Conservation (phyloP, 1,140 invertebrate genomes). For the Microplitis demolitor region DNA sequence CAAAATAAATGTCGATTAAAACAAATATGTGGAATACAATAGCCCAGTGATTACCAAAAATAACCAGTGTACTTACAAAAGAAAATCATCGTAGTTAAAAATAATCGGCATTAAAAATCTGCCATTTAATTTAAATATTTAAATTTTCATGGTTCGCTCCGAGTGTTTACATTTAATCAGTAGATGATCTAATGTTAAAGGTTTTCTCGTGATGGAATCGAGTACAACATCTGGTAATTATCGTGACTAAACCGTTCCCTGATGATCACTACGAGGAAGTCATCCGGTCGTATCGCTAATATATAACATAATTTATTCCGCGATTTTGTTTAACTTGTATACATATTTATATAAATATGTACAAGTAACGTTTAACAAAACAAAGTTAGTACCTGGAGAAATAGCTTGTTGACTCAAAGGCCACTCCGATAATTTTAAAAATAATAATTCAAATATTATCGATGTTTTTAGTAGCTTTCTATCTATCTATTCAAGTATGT, state of each 20-base stretch:
- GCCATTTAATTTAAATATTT: not conserved
- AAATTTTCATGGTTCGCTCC: no score
- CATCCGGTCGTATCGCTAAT: not conserved
- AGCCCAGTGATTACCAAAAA: not conserved
- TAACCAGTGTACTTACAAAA: not conserved
- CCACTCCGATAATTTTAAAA: not conserved
- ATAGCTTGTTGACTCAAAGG: constrained; percentile 9
- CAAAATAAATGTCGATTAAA: not conserved
- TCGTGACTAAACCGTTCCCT: constrained; percentile 10
- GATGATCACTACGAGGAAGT: constrained; percentile 16
- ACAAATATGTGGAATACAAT: not conserved
- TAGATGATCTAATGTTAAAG: not conserved
- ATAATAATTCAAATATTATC: not conserved
- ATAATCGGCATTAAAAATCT: not conserved
- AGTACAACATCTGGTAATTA: constrained; percentile 28
- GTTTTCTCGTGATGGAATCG: not conserved
- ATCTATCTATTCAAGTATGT: not conserved
- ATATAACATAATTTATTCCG: constrained; percentile 16
- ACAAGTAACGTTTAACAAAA: not conserved
- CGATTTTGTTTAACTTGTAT: not conserved
- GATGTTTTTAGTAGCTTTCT: not conserved
- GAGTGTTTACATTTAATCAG: no score
- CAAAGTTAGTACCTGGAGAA: not conserved
- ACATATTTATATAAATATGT: not conserved
- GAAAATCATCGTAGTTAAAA: no score